phyloP scores from a whole-genome alignment of 2,113 vertebrate species.

The Albula goreensis region DNA sequence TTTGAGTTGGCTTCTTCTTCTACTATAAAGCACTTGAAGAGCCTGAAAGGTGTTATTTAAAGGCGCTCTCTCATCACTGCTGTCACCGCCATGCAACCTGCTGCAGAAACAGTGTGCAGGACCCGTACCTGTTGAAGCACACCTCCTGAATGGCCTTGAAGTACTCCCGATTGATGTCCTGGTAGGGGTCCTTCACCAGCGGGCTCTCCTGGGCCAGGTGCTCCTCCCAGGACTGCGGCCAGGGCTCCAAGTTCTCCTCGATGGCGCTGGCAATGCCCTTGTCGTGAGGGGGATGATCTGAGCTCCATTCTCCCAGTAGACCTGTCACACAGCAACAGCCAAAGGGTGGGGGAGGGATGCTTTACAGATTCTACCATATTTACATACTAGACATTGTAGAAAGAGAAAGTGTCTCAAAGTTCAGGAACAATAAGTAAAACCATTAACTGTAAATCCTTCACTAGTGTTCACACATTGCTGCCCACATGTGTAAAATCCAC shows the following conservation, averaged over 20 bases:
- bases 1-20: background rate
- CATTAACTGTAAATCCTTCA: too few species aligned
- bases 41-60: background rate
- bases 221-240: slow-evolving; percentile 87
- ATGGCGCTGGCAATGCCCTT: slow-evolving; percentile 85
- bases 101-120: background rate
- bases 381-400: background rate
- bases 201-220: slow-evolving; percentile 68
- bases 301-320: slow-evolving; percentile 95
- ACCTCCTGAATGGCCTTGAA: slow-evolving; percentile 85
- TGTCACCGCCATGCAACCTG: background rate
- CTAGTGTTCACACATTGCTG: too few species aligned
- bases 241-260: slow-evolving; percentile 86
- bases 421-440: too few species aligned
- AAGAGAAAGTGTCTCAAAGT: too few species aligned
- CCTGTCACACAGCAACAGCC: slow-evolving; percentile 64
- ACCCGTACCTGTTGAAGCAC: slow-evolving; percentile 86
- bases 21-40: background rate
- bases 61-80: background rate
- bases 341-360: background rate
- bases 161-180: slow-evolving; percentile 77
- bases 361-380: too few species aligned
- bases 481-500: background rate
- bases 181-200: slow-evolving; percentile 79
- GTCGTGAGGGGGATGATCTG: slow-evolving; percentile 95